Percentiles rank a stretch among this genome's conserved stretches.
These are phyloP conservation scores for Mythimna impura DNA, from an alignment of 2,888 invertebrate genomes.

Conservation along the genomic window DNA sequence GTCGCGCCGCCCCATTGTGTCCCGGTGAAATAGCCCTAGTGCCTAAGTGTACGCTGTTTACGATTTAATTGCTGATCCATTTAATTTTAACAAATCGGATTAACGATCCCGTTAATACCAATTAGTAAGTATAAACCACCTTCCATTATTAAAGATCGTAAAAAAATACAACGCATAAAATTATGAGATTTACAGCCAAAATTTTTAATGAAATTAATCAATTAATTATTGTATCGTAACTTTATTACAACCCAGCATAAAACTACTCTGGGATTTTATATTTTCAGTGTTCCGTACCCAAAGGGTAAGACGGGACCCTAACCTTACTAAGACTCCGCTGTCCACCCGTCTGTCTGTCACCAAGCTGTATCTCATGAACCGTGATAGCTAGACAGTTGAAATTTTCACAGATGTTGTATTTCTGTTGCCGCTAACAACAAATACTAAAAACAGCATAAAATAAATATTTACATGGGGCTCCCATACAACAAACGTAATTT, in stretches of 20 bases:
- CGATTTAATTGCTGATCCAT: neutral
- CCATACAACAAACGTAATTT: no score
- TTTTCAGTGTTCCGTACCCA: neutral
- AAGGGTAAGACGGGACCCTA: no score
- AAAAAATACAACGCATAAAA: conserved; percentile 10
- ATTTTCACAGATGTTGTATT: no score
- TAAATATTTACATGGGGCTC: no score
- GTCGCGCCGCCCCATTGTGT: no score
- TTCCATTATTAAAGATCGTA: conserved; percentile 12
- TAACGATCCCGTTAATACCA: neutral
- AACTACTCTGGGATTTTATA: neutral
- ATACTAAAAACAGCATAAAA: no score
- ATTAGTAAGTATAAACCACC: neutral
- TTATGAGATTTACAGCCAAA: neutral
- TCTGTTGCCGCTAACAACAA: no score
- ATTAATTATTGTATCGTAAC: neutral
- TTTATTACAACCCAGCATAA: neutral
- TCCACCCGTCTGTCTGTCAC: no score
- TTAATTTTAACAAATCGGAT: neutral
- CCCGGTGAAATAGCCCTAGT: no score
- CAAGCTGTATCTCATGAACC: no score
- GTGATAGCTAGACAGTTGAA: no score
- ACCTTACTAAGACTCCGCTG: no score
- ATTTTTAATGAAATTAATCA: neutral
- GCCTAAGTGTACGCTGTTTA: neutral